Percentiles rank a stretch among this genome's conserved stretches.
phyloP scores from a whole-genome alignment of 2,113 vertebrate genomes.

The Opisthocomus hoazin region DNA sequence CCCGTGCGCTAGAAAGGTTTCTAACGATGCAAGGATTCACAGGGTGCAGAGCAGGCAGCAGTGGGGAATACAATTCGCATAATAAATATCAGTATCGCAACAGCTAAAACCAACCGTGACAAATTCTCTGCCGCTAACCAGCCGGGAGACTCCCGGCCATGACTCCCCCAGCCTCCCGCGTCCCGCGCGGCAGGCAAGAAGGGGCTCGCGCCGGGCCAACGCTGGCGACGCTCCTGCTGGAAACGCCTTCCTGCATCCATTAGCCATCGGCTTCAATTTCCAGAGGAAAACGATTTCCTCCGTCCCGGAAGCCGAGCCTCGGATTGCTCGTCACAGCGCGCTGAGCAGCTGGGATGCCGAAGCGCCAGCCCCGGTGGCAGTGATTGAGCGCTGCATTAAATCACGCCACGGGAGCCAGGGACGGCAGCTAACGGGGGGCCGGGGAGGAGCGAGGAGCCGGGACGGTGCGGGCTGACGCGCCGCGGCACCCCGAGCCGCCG shows the following conservation, averaged over 20 bases:
- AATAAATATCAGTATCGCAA: conserved; percentile 79
- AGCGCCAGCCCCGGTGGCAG: neutral
- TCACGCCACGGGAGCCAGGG: too few relatives aligned
- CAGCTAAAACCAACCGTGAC: conserved; percentile 74
- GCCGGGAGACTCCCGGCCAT: conserved; percentile 58
- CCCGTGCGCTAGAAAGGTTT: conserved; percentile 69
- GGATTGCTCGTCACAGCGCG: conserved; percentile 22
- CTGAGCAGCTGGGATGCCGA: neutral
- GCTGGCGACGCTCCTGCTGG: conserved; percentile 40
- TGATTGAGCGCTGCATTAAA: neutral
- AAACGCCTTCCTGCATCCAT: conserved; percentile 41
- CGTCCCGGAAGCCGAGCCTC: conserved; percentile 45
- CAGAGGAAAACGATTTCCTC: conserved; percentile 45
- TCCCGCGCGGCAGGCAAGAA: neutral
- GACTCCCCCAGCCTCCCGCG: neutral
- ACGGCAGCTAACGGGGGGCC: too few relatives aligned
- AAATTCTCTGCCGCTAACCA: conserved; percentile 71
- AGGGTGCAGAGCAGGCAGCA: conserved; percentile 71
- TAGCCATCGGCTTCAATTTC: conserved; percentile 56
- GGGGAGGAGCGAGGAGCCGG: too few relatives aligned
- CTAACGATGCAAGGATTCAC: conserved; percentile 69
- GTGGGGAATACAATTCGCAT: conserved; percentile 76
- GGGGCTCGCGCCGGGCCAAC: neutral
- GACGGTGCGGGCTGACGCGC: too few relatives aligned
- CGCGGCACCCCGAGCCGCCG: too few relatives aligned